Conservation (phyloP, 2,888 invertebrate species). For the Drosophila greeni region DNA sequence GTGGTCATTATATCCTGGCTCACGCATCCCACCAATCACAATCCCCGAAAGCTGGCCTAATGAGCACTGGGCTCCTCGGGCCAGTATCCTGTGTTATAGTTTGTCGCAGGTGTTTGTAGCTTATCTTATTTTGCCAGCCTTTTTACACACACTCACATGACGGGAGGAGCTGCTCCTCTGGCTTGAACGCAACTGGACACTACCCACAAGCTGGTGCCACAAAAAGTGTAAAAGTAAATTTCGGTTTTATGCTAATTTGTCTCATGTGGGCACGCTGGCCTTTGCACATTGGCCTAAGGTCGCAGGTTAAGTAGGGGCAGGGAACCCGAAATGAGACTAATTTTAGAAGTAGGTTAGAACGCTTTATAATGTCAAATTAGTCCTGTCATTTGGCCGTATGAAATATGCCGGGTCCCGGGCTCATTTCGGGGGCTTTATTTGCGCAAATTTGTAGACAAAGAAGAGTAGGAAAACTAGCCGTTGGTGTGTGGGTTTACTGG, state of each 20-base stretch:
- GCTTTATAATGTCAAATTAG: constrained; percentile 60
- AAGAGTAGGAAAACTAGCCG: neutral
- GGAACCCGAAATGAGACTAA: constrained; percentile 43
- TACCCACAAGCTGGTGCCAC: constrained; percentile 42
- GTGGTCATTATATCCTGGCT: constrained; percentile 59
- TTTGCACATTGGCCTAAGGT: constrained; percentile 42
- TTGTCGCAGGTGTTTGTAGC: constrained; percentile 60
- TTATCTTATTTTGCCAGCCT: constrained; percentile 54
- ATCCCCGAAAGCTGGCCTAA: constrained; percentile 34
- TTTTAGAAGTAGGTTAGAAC: constrained; percentile 53
- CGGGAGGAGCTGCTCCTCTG: constrained; percentile 6
- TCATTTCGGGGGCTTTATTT: constrained; percentile 2
- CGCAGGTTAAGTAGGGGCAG: constrained; percentile 48
- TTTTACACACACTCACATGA: constrained; percentile 38
- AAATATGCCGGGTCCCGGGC: constrained; percentile 29
- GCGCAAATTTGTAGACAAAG: constrained; percentile 7
- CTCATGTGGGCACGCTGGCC: constrained; percentile 51
- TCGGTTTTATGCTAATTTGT: constrained; percentile 65
- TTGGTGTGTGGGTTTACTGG: neutral
- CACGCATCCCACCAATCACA: constrained; percentile 31
- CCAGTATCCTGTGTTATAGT: constrained; percentile 28
- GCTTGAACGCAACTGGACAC: constrained; percentile 4
- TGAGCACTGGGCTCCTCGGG: constrained; percentile 23
- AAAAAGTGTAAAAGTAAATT: constrained; percentile 45
- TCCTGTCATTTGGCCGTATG: constrained; percentile 38